Conservation (phyloP, 2,888 invertebrate genomes). For the Brachyptera putata region DNA sequence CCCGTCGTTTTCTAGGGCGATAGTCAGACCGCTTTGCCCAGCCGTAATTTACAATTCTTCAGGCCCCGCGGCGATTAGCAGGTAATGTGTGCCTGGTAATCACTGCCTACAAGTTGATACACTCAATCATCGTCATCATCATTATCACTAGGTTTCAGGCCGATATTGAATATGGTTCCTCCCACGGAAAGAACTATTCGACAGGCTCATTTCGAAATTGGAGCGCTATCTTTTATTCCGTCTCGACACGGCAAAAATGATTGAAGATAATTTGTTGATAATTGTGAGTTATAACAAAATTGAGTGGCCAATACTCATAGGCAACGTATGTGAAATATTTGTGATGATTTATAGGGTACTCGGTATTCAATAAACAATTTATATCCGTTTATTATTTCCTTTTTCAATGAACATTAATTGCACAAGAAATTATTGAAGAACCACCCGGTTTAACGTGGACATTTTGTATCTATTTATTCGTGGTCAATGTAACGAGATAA, state of each 20-base stretch:
- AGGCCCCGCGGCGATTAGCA: constrained; percentile 5
- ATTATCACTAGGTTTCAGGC: constrained; percentile 5
- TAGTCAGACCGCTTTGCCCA: constrained; percentile 8
- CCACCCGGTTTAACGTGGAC: not conserved
- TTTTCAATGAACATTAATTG: not conserved
- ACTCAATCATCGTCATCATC: constrained; percentile 16
- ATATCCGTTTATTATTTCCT: not conserved
- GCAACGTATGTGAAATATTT: not conserved
- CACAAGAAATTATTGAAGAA: not conserved
- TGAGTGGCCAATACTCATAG: not conserved
- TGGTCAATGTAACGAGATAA: not conserved
- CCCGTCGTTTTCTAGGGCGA: constrained; percentile 9
- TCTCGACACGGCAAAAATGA: not conserved
- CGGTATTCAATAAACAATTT: not conserved
- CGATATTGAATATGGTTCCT: not conserved
- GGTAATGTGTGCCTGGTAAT: constrained; percentile 9
- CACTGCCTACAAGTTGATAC: constrained; percentile 14
- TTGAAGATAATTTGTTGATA: not conserved
- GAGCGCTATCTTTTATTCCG: not conserved
- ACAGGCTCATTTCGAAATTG: not conserved
- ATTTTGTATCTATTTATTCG: not conserved
- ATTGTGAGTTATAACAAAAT: not conserved
- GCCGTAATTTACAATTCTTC: constrained; percentile 16
- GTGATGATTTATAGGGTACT: not conserved
- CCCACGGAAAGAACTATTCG: no score